Base-by-base conservation (phyloP, 2,888 invertebrate species). In the Euproctis similis region DNA sequence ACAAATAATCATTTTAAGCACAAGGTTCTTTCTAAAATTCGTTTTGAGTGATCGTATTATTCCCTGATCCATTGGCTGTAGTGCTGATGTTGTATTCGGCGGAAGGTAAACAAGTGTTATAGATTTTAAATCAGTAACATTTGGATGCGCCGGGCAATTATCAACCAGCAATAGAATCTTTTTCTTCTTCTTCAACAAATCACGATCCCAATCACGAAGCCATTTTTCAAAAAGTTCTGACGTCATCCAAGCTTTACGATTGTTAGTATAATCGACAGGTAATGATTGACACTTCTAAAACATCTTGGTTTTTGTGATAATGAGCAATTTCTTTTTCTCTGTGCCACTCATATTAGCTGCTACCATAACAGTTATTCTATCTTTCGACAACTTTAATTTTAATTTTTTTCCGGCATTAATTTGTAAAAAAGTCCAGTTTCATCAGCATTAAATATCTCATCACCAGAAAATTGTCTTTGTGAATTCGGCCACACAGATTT, bases 21-120 rank as follows among this genome's bases (percentile, higher is more conserved):
- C 20, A 20, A 20, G 20, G 20, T 30, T 31, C 31, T 36, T 44
- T 8, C 35, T 37, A 34, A 36, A 47, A 24, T 47, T 34, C 5
- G 32, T 32, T 45, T 47, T 42, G 26, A 39, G 25, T 26, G 20
- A 26, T 36, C 31, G 32, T 33, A 40, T 45, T 31, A 45, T 36
- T 36, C 35, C 47, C 29, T 45, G 40, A 28, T 42, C 39, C 36
- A 48, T 41, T 19, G 41, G 42, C 36, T 43, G 42, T 22, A 34
- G 19, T 26, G 34, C 39, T 26, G 36, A 30, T 37, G 42, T 35
- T 28, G 39, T 42, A 36, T 40, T 42, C 14, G 41, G 26, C 18
- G 39, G 40, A 18, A 41, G 29, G 26, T 39, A 41, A 29, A 26
- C 28, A 24, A 45, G 37, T 24, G 27, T 36, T 25, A 39, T 36